Base-by-base conservation (phyloP, 2,888 invertebrate species). In the Aricia artaxerxes region DNA sequence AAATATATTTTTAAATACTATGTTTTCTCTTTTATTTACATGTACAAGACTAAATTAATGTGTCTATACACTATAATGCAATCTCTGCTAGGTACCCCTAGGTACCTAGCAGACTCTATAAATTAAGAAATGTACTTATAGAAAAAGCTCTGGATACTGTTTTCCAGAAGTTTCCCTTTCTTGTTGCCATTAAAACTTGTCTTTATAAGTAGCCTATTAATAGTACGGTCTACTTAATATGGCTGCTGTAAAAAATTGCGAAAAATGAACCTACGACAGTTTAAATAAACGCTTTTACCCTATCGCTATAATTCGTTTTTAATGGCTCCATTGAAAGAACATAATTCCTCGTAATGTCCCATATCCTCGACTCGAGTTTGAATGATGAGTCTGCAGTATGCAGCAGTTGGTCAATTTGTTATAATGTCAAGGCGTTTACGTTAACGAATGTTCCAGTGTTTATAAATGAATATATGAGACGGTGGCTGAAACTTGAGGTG, bases 401-500 rank as follows among this genome's bases (percentile, higher is more conserved):
- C 35, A 53, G 76, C 57, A 35, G 24, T 13, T 35, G 53, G 31
- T 61, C 61, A 61, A 79, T 60, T 73, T 61, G 60, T 75, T 75
- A 75, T 61, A 79, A 79, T 79, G 78, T 79, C 78, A 79, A 75
- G 75, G 75, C 57, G 78, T 73, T 75, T 38, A 31, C 78, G 73
- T 31, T 73, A 60, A 78, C 73, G 78, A 60, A 73, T 73, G 31
- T 60, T 31, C 73, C 57, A 44, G 75, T 61, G 75, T 61, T 79
- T 75, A 69, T 40, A 44, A 75, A 79, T 60, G 78, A 60, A 78
- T 79, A 61, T 38, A 79, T 75, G 78, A 79, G 61, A 60, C 61
- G 69, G 44, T 69, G 35, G 49, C 78, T 24, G 78, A 69, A 69
- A 69, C 64, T 44, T 49, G 61, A 75, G 80, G 84, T 85, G 86